These are phyloP conservation scores for Phortica magna DNA, from an alignment of 2,888 invertebrate genomes.

Conservation along the genomic window DNA sequence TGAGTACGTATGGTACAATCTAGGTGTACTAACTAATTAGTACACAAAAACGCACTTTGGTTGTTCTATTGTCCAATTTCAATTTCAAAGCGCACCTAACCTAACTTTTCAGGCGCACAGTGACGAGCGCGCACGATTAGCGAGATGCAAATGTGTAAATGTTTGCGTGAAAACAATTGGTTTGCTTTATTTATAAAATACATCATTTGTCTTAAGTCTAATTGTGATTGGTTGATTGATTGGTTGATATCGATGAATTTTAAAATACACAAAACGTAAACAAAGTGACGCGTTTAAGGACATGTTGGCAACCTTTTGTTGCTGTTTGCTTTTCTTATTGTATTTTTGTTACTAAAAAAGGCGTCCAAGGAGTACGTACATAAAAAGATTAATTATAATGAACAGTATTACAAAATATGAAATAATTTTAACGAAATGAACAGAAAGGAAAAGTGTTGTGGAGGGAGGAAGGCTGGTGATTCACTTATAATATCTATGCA, in stretches of 20 bases:
- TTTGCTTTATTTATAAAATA: constrained; percentile 59
- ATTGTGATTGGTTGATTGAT: constrained; percentile 59
- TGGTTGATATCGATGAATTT: constrained; percentile 6
- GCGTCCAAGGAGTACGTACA: neutral
- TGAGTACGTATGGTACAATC: constrained; percentile 78
- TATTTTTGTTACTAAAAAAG: too few relatives aligned
- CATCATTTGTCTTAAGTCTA: constrained; percentile 64
- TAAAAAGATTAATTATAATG: constrained; percentile 49
- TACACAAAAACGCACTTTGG: neutral
- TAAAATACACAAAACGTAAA: constrained; percentile 21
- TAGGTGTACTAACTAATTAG: constrained; percentile 49
- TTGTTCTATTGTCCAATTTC: too few relatives aligned
- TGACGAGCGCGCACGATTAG: neutral
- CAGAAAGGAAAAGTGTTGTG: neutral
- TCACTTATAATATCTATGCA: constrained; percentile 20
- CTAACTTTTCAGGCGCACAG: neutral
- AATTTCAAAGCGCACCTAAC: neutral
- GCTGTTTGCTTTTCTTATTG: too few relatives aligned
- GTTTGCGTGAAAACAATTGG: constrained; percentile 18
- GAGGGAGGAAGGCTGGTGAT: neutral
- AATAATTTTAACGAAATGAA: neutral
- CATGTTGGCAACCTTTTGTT: neutral
- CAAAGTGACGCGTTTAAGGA: neutral
- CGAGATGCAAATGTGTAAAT: neutral
- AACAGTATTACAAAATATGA: constrained; percentile 49